Evolutionary conservation across 2,797 vertebrate species (phyloP), one percentile per base, ranked within the genome.

Genomic region (Enoplosus armatus): DNA sequence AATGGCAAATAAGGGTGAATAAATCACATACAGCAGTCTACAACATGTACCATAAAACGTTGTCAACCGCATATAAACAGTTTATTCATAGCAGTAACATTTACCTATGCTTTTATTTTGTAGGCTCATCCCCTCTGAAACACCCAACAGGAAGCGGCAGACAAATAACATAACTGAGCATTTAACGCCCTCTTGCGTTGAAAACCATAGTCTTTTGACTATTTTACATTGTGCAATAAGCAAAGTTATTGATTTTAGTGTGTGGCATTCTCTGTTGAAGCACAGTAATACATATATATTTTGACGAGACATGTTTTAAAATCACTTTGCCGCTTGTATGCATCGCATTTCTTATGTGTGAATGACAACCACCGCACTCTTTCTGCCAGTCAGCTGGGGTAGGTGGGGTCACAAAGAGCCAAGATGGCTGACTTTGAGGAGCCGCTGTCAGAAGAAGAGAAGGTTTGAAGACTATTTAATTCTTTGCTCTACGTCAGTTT

Each of bases 401-500:
- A 92, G 96, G 95, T 94, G 94, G 92, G 94, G 94, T 94, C 93
- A 93, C 87, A 94, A 92, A 94, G 94, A 96, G 95, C 95, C 96
- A 97, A 98, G 93, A 99, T 99, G 98, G 98, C 97, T 85, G 97
- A 98, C 93, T 96, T 96, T 87, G 97, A 98, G 91, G 97, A 97
- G 75, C 96, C 96, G 92, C 95, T 98, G 93, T 96, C 97, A 93
- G 98, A 98, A 72, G 97, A 98, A 61, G 97, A 98, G 94, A 99
- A 98, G 97, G 98, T 99, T 84, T 84, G 88, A 6, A 55, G 3
- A 77, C 53, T 64, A 2, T 83, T 80, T 85, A 50, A 72, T 74
- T 72, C 2, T 75, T 80, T 75, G 24, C 14, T 62, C 0, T 31
- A 2, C 35, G 11, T 1, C 2, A 0, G 1, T 58, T 70, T 94